These are phyloP conservation scores for Manduca sexta DNA, from an alignment of 1,140 invertebrate species.

Conservation along the genomic window DNA sequence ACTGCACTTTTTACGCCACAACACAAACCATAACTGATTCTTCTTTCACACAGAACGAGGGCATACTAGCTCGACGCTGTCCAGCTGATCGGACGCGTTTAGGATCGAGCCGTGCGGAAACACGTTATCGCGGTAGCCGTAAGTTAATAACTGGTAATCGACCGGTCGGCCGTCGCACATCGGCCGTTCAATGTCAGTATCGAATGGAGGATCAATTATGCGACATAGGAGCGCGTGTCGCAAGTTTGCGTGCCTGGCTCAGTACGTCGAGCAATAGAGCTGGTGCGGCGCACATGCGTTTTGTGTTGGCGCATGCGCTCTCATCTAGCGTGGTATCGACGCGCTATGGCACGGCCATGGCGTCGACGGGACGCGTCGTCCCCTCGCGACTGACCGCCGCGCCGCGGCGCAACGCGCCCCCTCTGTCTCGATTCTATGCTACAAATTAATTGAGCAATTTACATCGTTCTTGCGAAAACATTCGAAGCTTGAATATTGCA, in stretches of 20 bases:
- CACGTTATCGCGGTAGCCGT: constrained; percentile 40
- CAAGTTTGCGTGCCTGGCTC: constrained; percentile 29
- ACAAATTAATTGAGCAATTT: constrained; percentile 26
- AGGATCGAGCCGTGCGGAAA: constrained; percentile 22
- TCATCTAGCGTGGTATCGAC: constrained; percentile 43
- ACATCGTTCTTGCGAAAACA: constrained; percentile 8
- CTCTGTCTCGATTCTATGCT: constrained; percentile 9
- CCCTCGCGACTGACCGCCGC: constrained; percentile 25
- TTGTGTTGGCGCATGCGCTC: constrained; percentile 30
- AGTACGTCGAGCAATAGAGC: constrained; percentile 13
- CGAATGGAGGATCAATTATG: constrained; percentile 66
- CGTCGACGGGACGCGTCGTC: constrained; percentile 45
- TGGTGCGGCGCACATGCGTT: constrained; percentile 36
- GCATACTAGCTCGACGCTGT: constrained; percentile 19
- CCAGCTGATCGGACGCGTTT: constrained; percentile 33
- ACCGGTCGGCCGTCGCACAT: constrained; percentile 43
- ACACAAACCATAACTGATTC: constrained; percentile 28
- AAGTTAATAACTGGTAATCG: constrained; percentile 53
- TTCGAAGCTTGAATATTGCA: constrained; percentile 13
- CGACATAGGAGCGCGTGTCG: constrained; percentile 60
- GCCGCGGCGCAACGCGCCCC: constrained; percentile 9
- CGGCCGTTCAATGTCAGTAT: constrained; percentile 65
- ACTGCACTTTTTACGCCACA: constrained; percentile 33
- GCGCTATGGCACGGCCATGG: constrained; percentile 25
- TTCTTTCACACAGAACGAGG: constrained; percentile 35